These are phyloP conservation scores for Lucinisca nassula DNA, from an alignment of 2,888 invertebrate species.

Conservation along the genomic window DNA sequence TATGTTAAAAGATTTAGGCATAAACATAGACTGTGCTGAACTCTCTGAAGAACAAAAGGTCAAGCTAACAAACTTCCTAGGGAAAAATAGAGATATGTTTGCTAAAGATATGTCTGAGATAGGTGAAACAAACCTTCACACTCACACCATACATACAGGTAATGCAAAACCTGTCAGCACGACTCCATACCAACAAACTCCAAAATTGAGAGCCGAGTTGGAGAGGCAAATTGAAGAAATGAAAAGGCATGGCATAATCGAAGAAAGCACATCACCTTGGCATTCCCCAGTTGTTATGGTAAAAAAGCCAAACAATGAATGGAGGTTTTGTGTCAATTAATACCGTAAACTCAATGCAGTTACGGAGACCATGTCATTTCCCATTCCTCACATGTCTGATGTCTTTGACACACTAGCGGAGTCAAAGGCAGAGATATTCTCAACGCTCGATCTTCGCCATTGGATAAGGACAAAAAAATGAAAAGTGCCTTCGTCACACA, in stretches of 20 bases:
- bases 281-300: conserved; percentile 22
- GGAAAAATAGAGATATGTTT: conserved; percentile 35
- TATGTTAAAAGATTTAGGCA: too few species aligned
- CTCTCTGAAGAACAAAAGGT: conserved; percentile 26
- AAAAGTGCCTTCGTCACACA: too few species aligned
- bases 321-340: background rate
- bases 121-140: conserved; percentile 10
- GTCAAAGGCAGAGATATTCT: too few species aligned
- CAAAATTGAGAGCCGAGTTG: conserved; percentile 24
- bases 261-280: conserved; percentile 26
- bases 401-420: background rate
- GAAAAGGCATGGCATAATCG: conserved; percentile 31
- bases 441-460: too few species aligned
- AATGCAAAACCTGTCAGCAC: conserved; percentile 19
- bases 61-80: background rate
- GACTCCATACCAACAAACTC: conserved; percentile 26
- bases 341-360: background rate
- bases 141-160: conserved; percentile 29
- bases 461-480: too few species aligned
- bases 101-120: conserved; percentile 22
- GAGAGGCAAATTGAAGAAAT: conserved; percentile 30
- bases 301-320: conserved; percentile 7
- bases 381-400: background rate
- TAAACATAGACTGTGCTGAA: too few species aligned
- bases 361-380: background rate